A percentile compares a stretch with the other conserved stretches of the same genome.
These are phyloP conservation scores for Cassiopea xamachana DNA, from an alignment of 30 jellyfish, hydroid and myxozoan genomes.

Conservation along the genomic window DNA sequence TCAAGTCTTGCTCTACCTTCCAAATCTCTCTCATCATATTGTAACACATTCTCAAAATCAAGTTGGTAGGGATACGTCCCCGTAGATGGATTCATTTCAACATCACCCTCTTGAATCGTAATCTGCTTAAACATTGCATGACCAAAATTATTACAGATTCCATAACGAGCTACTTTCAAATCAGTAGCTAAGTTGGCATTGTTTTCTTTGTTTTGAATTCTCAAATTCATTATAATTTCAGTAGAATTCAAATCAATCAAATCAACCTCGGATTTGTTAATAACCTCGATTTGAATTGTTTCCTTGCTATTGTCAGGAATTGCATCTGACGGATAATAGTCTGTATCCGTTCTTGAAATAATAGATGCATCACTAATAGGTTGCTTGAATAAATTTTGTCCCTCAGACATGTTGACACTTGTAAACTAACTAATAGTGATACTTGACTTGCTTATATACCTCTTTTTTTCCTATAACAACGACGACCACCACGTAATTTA, in stretches of 20 bases:
- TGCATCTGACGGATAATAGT: slow-evolving; percentile 12
- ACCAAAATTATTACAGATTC: slow-evolving; percentile 1
- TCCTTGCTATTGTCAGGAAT: slow-evolving; percentile 5
- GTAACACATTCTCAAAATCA: not conserved
- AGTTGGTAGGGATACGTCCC: slow-evolving; percentile 4
- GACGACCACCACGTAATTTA: not conserved
- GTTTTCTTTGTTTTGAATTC: too few species aligned
- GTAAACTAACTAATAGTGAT: not conserved
- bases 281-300: not conserved
- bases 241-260: not conserved
- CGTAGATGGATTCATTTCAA: not conserved
- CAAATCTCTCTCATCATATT: slow-evolving; percentile 11
- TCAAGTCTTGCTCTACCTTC: slow-evolving; percentile 1
- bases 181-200: too few species aligned
- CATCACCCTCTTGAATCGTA: slow-evolving; percentile 5
- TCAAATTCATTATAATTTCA: not conserved
- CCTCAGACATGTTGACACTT: not conserved
- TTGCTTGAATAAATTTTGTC: not conserved
- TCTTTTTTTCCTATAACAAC: not conserved
- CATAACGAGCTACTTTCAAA: not conserved
- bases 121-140: slow-evolving; percentile 1
- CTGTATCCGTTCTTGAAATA: not conserved
- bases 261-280: not conserved
- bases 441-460: not conserved
- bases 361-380: not conserved